phyloP scores from a whole-genome alignment of 1,140 invertebrate genomes.

The Drosophila nannoptera region DNA sequence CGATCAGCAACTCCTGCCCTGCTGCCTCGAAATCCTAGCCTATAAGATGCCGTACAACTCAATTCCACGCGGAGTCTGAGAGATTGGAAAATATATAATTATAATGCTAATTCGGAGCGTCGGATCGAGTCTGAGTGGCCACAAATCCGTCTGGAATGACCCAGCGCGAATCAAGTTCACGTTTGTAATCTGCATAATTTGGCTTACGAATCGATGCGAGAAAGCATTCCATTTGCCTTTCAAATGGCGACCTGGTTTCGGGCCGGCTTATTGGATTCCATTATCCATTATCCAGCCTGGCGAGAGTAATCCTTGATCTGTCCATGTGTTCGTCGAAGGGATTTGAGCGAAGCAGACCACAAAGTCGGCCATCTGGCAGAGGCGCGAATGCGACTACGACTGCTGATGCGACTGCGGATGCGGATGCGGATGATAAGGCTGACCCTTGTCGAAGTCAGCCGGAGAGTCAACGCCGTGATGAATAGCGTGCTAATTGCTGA shows the following conservation, averaged over 20 bases:
- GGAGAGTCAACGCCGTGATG: conserved; percentile 67
- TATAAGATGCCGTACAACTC: no score
- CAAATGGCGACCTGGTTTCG: conserved; percentile 52
- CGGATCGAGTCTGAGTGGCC: no score
- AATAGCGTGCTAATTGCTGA: conserved; percentile 79
- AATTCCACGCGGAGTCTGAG: no score
- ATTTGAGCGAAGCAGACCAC: conserved; percentile 42
- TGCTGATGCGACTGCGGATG: conserved; percentile 23
- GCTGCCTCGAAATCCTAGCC: no score
- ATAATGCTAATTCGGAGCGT: no score
- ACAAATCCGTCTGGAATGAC: conserved; percentile 41
- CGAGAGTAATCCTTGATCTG: conserved; percentile 9
- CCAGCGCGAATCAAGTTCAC: conserved; percentile 45
- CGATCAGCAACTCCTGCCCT: no score
- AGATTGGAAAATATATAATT: no score
- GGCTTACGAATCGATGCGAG: conserved; percentile 30
- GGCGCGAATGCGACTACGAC: conserved; percentile 3
- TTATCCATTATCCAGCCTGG: conserved; percentile 16
- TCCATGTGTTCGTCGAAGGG: conserved; percentile 6
- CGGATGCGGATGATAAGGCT: conserved; percentile 1
- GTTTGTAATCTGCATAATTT: conserved; percentile 35
- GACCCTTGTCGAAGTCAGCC: conserved; percentile 32
- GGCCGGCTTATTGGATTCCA: conserved; percentile 26
- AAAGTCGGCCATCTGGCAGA: conserved; percentile 26
- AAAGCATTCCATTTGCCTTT: conserved; percentile 65